phyloP scores from a whole-genome alignment of 2,797 vertebrate species.

The Menidia menidia region DNA sequence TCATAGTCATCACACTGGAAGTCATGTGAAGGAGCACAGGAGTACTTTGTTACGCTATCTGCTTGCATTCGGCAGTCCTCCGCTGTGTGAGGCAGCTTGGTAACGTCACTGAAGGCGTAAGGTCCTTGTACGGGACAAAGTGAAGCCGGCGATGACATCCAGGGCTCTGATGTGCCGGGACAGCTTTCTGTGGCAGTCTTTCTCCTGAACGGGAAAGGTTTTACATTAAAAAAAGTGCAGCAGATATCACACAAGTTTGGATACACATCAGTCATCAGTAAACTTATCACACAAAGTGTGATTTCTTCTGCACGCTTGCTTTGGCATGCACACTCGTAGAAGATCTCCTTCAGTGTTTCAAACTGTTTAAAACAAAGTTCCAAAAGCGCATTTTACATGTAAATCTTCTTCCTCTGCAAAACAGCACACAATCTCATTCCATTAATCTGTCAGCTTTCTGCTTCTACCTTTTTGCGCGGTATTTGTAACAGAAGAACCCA shows the following conservation, averaged over 20 bases:
- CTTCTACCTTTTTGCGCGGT: slow-evolving; percentile 85
- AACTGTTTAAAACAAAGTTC: too few relatives aligned
- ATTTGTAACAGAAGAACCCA: slow-evolving; percentile 86
- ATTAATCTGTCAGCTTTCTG: neutral
- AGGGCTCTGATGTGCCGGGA: slow-evolving; percentile 75
- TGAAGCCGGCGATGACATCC: slow-evolving; percentile 70
- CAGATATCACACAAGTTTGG: neutral
- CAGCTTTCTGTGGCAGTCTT: slow-evolving; percentile 69
- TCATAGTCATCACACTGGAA: slow-evolving; percentile 82
- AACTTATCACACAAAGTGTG: neutral
- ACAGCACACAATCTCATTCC: too few relatives aligned
- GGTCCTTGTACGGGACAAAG: slow-evolving; percentile 82
- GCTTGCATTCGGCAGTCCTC: slow-evolving; percentile 81
- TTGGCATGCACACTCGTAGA: too few relatives aligned
- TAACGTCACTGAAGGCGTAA: slow-evolving; percentile 83
- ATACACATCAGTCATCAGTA: neutral
- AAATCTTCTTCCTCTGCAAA: too few relatives aligned
- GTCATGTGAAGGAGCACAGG: slow-evolving; percentile 57
- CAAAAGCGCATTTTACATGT: too few relatives aligned
- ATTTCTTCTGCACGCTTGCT: neutral
- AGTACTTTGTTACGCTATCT: slow-evolving; percentile 80
- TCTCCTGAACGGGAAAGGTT: slow-evolving; percentile 75
- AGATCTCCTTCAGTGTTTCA: neutral
- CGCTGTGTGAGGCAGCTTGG: slow-evolving; percentile 82
- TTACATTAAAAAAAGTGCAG: neutral